Evolutionary conservation across 2,888 invertebrate genomes (phyloP).

Genomic region (Lithophane socia): DNA sequence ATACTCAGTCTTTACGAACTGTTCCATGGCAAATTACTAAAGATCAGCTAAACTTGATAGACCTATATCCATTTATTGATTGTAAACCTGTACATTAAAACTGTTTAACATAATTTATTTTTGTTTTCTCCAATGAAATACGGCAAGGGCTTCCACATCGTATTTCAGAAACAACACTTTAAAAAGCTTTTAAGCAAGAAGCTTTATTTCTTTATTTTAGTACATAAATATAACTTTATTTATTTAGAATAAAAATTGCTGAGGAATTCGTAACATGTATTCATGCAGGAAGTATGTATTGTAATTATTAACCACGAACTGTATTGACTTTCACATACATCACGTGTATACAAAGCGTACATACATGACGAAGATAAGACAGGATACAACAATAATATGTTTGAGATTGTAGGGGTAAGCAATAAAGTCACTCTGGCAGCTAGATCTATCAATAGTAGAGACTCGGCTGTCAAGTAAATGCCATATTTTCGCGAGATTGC

Average conservation of each 20-base stretch:
- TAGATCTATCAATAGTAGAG: conserved; percentile 61
- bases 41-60: conserved; percentile 65
- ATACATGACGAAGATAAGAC: conserved; percentile 25
- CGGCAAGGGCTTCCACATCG: conserved; percentile 39
- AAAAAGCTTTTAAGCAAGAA: conserved; percentile 26
- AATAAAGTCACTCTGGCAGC: conserved; percentile 54
- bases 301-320: conserved; percentile 32
- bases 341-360: background rate
- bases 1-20: conserved; percentile 63
- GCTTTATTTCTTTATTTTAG: conserved; percentile 46
- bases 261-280: conserved; percentile 23
- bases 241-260: conserved; percentile 18
- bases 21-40: conserved; percentile 66
- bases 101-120: conserved; percentile 61
- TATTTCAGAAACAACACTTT: conserved; percentile 43
- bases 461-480: conserved; percentile 71
- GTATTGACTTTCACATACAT: conserved; percentile 42
- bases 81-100: conserved; percentile 61
- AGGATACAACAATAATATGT: conserved; percentile 31
- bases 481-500: conserved; percentile 77
- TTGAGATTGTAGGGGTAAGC: conserved; percentile 39
- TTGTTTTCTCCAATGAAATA: conserved; percentile 52
- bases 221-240: conserved; percentile 12
- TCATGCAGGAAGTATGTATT: conserved; percentile 23
- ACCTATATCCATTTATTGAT: conserved; percentile 63